phyloP scores from a whole-genome alignment of 1,140 invertebrate genomes.

The Ceratina australensis region DNA sequence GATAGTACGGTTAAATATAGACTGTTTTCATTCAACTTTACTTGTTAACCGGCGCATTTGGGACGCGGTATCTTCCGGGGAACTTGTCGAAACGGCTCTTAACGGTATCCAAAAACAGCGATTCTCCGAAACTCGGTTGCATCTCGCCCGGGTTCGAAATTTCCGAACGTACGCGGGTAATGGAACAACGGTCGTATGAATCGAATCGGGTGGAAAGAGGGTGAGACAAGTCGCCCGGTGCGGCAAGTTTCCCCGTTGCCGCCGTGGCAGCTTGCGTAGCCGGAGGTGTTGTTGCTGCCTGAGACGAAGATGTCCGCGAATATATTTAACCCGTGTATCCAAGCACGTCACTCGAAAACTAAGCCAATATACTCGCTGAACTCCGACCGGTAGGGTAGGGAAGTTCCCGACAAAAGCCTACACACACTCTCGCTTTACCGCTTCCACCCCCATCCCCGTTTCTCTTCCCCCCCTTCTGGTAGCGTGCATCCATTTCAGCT shows the following conservation, averaged over 20 bases:
- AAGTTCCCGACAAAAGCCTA: conserved; percentile 67
- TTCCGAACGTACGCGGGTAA: background rate
- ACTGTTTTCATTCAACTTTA: background rate
- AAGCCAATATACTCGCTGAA: conserved; percentile 62
- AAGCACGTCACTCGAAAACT: conserved; percentile 60
- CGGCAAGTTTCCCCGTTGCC: background rate
- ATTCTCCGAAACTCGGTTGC: no score
- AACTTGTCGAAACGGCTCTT: background rate
- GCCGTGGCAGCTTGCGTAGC: background rate
- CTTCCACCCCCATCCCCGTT: background rate
- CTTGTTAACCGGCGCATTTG: background rate
- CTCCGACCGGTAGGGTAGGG: conserved; percentile 46
- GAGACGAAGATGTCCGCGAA: conserved; percentile 28
- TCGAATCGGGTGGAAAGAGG: no score
- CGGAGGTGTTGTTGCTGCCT: conserved; percentile 5
- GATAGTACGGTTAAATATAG: no score
- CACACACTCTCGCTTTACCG: conserved; percentile 3
- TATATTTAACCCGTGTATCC: conserved; percentile 58
- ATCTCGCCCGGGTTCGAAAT: background rate
- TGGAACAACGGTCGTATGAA: background rate
- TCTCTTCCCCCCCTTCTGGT: no score
- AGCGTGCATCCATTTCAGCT: conserved; percentile 23
- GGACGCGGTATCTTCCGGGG: background rate
- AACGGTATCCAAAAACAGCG: background rate
- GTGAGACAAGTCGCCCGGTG: background rate